Evolutionary conservation across 2,113 vertebrate genomes (phyloP).

Genomic region (Cephalopholis sonnerati): DNA sequence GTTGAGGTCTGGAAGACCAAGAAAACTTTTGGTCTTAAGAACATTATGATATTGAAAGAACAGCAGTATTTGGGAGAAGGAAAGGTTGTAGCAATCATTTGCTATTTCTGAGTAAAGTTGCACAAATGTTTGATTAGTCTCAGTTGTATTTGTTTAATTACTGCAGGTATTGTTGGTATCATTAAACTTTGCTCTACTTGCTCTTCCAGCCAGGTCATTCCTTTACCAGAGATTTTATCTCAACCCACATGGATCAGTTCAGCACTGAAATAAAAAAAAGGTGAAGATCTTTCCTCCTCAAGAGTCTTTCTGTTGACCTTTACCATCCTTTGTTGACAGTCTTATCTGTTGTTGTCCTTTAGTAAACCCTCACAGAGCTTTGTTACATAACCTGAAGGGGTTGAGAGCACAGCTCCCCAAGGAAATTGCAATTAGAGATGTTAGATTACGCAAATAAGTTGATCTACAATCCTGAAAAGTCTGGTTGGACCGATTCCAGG

Average conservation of each 20-base stretch:
- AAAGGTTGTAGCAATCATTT: too few relatives aligned
- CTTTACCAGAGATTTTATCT: slow-evolving; percentile 13
- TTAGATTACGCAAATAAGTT: not conserved
- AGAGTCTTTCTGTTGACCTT: slow-evolving; percentile 26
- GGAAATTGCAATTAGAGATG: not conserved
- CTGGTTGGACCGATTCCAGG: too few relatives aligned
- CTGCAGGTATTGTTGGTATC: too few relatives aligned
- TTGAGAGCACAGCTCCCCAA: not conserved
- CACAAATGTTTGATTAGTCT: not conserved
- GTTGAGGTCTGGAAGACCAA: too few relatives aligned
- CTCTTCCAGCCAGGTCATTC: slow-evolving; percentile 10
- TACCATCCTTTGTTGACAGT: slow-evolving; percentile 7
- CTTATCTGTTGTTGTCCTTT: slow-evolving; percentile 24
- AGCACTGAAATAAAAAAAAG: not conserved
- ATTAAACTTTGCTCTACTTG: not conserved
- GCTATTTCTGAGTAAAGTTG: too few relatives aligned
- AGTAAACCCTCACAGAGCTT: not conserved
- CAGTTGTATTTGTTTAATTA: not conserved
- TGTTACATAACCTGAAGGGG: slow-evolving; percentile 12
- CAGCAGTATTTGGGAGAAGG: too few relatives aligned
- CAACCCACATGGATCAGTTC: not conserved
- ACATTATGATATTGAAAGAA: too few relatives aligned
- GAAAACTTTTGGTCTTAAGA: too few relatives aligned
- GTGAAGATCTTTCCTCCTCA: not conserved
- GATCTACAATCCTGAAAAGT: not conserved